Base-by-base conservation (phyloP, 2,888 invertebrate genomes). In the Hyles lineata region DNA sequence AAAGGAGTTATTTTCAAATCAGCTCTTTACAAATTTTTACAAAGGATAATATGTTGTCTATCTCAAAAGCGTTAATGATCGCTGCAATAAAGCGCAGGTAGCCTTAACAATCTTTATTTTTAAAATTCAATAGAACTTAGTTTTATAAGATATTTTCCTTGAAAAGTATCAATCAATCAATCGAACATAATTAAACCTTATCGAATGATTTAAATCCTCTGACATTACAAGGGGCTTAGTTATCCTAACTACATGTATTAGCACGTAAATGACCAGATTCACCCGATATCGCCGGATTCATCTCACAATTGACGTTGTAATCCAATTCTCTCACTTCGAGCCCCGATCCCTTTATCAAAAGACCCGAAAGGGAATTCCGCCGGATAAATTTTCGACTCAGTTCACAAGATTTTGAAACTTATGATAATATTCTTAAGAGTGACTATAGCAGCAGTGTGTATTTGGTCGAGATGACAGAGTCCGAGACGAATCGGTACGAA, bases 401-500 rank as follows among this genome's bases (percentile, higher is more conserved):
- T 32, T 67, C 67, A 76, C 6, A 61, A 72, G 67, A 85, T 72
- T 81, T 79, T 81, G 59, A 76, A 80, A 84, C 78, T 80, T 89
- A 85, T 67, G 0, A 0, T 25, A 0, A 58, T 59, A n/a, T 2
- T 0, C 21, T 80, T 81, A 80, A 81, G 76, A 75, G 58, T 70
- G 70, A 29, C 52, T 63, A 8, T 19, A 35, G 60, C 74, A 75
- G 71, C 79, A 58, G 52, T 61, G 58, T 76, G 82, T 77, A 72
- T 80, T 85, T 79, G 87, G 85, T 78, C 77, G 77, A 88, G 88
- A 87, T 89, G 88, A 87, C 90, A 91, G 89, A 87, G 86, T 86
- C 86, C 89, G 87, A 82, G 81, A 85, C 91, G 86, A 91, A 92
- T 90, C 79, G 84, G 89, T 89, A 92, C 86, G 89, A 91, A 92